Evolutionary conservation across 2,888 invertebrate species (phyloP).

Genomic region (Micropterix aruncella): DNA sequence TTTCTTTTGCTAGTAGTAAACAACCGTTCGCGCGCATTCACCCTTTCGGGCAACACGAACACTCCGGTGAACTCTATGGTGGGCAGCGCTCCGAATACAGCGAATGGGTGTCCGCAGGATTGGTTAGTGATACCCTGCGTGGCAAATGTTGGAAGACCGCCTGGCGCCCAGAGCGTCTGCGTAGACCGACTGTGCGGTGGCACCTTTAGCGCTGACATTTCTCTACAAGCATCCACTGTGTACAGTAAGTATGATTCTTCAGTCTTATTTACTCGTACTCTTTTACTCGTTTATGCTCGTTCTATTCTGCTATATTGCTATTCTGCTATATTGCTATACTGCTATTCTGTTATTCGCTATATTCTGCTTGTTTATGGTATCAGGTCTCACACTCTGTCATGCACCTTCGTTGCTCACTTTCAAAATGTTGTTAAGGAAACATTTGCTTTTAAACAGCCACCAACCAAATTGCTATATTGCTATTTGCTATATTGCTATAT

Average conservation of each 20-base stretch:
- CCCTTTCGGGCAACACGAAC: constrained; percentile 65
- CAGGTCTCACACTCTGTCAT: too few relatives aligned
- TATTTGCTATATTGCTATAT: too few relatives aligned
- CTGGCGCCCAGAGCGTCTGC: constrained; percentile 44
- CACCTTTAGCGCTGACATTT: constrained; percentile 59
- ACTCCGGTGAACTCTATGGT: constrained; percentile 54
- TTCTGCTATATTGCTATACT: too few relatives aligned
- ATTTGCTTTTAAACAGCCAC: too few relatives aligned
- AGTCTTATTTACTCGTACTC: too few relatives aligned
- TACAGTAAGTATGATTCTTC: constrained; percentile 63
- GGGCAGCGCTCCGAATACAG: constrained; percentile 41
- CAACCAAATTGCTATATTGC: too few relatives aligned
- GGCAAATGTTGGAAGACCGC: constrained; percentile 45
- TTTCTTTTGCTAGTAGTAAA: constrained; percentile 35
- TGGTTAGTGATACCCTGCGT: constrained; percentile 73
- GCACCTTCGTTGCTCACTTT: too few relatives aligned
- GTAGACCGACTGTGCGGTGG: constrained; percentile 77
- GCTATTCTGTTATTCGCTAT: too few relatives aligned
- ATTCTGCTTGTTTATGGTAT: too few relatives aligned
- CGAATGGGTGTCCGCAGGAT: constrained; percentile 60
- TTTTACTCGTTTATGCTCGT: too few relatives aligned
- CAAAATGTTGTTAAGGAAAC: too few relatives aligned
- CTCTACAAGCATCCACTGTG: constrained; percentile 51
- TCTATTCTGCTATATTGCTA: too few relatives aligned
- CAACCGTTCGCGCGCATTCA: constrained; percentile 60